Percentiles rank a stretch among this genome's conserved stretches.
phyloP scores from a whole-genome alignment of 2,113 vertebrate species.

The Corydoras sp. region DNA sequence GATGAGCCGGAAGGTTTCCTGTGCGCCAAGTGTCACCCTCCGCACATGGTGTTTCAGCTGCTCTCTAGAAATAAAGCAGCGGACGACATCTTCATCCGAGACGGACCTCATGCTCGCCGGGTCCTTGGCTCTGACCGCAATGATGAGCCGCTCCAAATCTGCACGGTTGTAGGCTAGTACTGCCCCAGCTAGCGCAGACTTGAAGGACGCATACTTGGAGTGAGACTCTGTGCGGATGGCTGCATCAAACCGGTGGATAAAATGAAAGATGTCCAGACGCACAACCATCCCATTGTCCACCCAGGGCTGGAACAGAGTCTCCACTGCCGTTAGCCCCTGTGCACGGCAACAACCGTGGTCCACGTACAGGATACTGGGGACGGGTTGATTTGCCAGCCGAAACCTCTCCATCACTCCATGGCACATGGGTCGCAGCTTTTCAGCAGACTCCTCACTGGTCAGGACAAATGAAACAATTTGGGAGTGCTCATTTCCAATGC shows the following conservation, averaged over 20 bases:
- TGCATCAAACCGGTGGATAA: no score
- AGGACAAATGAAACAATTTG: slow-evolving; percentile 35
- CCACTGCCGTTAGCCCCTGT: background rate
- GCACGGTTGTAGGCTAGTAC: slow-evolving; percentile 12
- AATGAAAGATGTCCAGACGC: slow-evolving; percentile 13
- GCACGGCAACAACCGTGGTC: slow-evolving; percentile 21
- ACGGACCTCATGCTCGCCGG: background rate
- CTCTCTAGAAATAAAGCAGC: slow-evolving; percentile 10
- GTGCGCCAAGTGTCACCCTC: slow-evolving; percentile 26
- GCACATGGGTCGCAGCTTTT: slow-evolving; percentile 14
- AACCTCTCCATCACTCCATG: slow-evolving; percentile 23
- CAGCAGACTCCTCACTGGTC: slow-evolving; percentile 15
- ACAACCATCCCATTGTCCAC: slow-evolving; percentile 31
- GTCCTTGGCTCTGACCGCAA: slow-evolving; percentile 17
- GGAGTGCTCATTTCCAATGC: slow-evolving; percentile 29
- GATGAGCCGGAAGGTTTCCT: slow-evolving; percentile 29
- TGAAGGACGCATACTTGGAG: no score
- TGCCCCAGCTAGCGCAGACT: slow-evolving; percentile 1
- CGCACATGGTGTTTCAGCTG: slow-evolving; percentile 26
- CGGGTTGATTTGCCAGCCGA: slow-evolving; percentile 8
- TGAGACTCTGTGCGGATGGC: no score
- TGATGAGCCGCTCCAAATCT: slow-evolving; percentile 28
- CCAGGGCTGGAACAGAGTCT: slow-evolving; percentile 2
- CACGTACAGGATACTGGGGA: slow-evolving; percentile 5
- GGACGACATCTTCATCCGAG: slow-evolving; percentile 10